Percentiles rank a stretch among this genome's conserved stretches.
phyloP scores from a whole-genome alignment of 1,140 invertebrate species.

The Platyscapa corneri region DNA sequence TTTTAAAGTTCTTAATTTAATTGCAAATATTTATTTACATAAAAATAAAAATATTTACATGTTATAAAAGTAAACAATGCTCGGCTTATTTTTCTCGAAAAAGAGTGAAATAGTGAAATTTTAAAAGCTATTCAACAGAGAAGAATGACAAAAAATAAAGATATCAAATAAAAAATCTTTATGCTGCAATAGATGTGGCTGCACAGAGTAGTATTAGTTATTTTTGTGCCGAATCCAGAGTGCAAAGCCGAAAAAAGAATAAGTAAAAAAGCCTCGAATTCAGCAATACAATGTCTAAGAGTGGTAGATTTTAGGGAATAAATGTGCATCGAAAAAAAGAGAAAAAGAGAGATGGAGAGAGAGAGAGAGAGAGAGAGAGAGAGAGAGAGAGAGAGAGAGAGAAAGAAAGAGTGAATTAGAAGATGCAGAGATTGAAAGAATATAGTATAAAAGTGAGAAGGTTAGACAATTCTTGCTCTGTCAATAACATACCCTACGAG shows the following conservation, averaged over 20 bases:
- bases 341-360: not conserved
- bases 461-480: constrained; percentile 69
- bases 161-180: not conserved
- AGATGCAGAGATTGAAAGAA: constrained; percentile 41
- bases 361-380: not conserved
- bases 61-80: constrained; percentile 17
- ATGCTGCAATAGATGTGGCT: not conserved
- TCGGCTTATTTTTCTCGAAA: not conserved
- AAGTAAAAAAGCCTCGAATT: not conserved
- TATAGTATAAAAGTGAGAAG: constrained; percentile 55
- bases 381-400: not conserved
- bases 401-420: not conserved
- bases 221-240: constrained; percentile 31
- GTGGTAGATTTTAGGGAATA: not conserved
- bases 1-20: no score
- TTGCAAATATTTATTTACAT: constrained; percentile 18
- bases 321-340: not conserved
- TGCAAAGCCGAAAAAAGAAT: constrained; percentile 25
- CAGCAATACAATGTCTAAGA: not conserved
- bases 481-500: constrained; percentile 69
- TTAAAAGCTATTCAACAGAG: not conserved
- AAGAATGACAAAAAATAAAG: not conserved
- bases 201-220: not conserved
- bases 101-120: constrained; percentile 11
- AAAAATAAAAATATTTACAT: constrained; percentile 33